Base-by-base conservation (phyloP, 2,113 vertebrate genomes). In the Oncorhynchus nerka region DNA sequence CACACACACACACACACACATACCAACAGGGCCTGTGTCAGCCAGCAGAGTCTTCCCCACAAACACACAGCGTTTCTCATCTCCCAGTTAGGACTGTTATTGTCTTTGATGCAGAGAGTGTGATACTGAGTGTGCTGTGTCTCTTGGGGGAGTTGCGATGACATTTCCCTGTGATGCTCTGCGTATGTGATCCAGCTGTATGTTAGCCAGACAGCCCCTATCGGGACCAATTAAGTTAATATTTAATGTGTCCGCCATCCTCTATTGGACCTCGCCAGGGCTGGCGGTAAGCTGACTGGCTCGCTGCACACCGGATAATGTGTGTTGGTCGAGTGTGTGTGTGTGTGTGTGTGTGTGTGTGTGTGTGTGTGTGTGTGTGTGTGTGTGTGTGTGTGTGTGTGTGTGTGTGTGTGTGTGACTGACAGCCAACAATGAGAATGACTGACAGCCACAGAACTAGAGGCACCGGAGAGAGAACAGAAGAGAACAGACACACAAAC, bases 171-270 rank as follows among this genome's bases (percentile, higher is more conserved):
- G 80, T 85, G 85, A 89, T 86, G 84, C 15, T 55, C 51, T 55
- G 16, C 51, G 5, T 55, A 62, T 16, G 59, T n/a, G 13, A 22
- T 19, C 87, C 81, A 78, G 85, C 84, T 84, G 82, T 92, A 90
- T 92, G 90, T 88, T 89, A 75, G 85, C 81, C 70, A 73, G 79
- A 79, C 84, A 91, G 92, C 89, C 86, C 79, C 49, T 16, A 51
- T 51, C 76, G 91, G 87, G 91, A 89, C 91, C 90, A 91, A 93
- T 93, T 92, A 90, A 86, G 88, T 93, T 90, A 90, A 93, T 93
- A 93, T 93, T 94, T 93, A 91, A 92, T 90, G 86, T 88, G 84
- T 79, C 86, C 86, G 85, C 73, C 83, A 19, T 15, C n/a, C n/a
- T 82, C 86, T 87, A 85, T 85, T 72, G 77, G 76, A 85, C 79